Base-by-base conservation (phyloP, 2,797 vertebrate species). In the Arctocebus calabarensis region DNA sequence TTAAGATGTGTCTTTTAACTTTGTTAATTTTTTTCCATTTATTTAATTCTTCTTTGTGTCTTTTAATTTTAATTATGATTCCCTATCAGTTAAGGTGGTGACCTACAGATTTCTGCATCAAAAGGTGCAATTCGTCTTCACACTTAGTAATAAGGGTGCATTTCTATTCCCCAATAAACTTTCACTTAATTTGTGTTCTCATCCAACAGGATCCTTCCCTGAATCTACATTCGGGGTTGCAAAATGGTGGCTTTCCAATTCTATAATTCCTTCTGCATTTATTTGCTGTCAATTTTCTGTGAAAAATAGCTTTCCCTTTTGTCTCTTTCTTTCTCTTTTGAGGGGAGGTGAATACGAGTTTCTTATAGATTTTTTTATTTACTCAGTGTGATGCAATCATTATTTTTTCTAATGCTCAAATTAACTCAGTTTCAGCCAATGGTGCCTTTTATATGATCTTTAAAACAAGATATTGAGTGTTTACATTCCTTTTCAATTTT, bases 311-410 rank as follows among this genome's bases (percentile, higher is more conserved):
- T 40, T 88, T 83, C 40, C 3, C 25, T 74, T 17, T 57, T 5
- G 4, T 70, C 19, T 3, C 6, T 71, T 29, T 40, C 16, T 29
- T 43, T 87, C 5, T 37, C 34, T 55, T 77, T 34, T 22, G 10
- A 1, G 45, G 55, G 37, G 29, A 62, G 17, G 29, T 32, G 34
- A 64, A 87, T 90, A 25, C 55, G 61, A 12, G 37, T 23, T 79
- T 81, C 40, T 19, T 40, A 62, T 5, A 61, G 32, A 40, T 68
- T 78, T 74, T 78, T 94, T 83, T 64, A 86, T 84, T 81, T 70
- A 93, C 32, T 91, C 75, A 74, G 48, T 86, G 25, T 89, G 70
- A 78, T 92, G 37, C 7, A 88, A 59, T 94, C 57, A 74, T 77
- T 66, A 90, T 64, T 92, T 16, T 88, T 70, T 75, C 71, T 66